phyloP scores from a whole-genome alignment of 2,888 invertebrate genomes.

The Hydriomena furcata region DNA sequence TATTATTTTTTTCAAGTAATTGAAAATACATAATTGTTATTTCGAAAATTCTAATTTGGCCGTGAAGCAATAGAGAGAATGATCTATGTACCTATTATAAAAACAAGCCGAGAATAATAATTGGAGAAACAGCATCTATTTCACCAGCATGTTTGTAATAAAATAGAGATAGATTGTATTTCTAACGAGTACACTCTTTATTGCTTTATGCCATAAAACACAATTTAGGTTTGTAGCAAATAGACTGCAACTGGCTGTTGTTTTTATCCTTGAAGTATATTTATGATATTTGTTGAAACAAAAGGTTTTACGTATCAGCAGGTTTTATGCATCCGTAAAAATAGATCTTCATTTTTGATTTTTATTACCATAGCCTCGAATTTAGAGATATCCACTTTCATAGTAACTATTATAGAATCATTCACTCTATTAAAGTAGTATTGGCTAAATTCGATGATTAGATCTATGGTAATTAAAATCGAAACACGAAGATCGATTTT shows the following conservation, averaged over 20 bases:
- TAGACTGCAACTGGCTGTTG: constrained; percentile 15
- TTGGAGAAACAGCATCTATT: background rate
- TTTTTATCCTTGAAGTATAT: too few relatives aligned
- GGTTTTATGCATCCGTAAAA: too few relatives aligned
- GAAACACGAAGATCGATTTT: too few relatives aligned
- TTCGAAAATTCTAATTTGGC: constrained; percentile 21
- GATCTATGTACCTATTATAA: background rate
- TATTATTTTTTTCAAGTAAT: background rate
- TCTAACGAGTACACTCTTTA: constrained; percentile 14
- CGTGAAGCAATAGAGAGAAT: constrained; percentile 26
- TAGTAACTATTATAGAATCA: too few relatives aligned
- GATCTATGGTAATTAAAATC: too few relatives aligned
- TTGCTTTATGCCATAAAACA: constrained; percentile 23
- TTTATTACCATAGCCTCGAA: too few relatives aligned
- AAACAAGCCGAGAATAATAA: background rate
- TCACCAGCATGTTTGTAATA: background rate
- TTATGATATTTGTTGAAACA: too few relatives aligned
- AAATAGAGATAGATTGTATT: background rate
- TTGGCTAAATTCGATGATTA: too few relatives aligned
- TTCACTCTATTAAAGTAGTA: too few relatives aligned
- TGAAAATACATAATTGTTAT: constrained; percentile 18
- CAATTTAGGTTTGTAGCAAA: constrained; percentile 20
- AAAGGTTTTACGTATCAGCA: too few relatives aligned
- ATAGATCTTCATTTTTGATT: too few relatives aligned
- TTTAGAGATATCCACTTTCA: too few relatives aligned